Percentiles rank a stretch among this genome's conserved stretches.
phyloP scores from a whole-genome alignment of 2,888 invertebrate species.

The Drosophila affinis region DNA sequence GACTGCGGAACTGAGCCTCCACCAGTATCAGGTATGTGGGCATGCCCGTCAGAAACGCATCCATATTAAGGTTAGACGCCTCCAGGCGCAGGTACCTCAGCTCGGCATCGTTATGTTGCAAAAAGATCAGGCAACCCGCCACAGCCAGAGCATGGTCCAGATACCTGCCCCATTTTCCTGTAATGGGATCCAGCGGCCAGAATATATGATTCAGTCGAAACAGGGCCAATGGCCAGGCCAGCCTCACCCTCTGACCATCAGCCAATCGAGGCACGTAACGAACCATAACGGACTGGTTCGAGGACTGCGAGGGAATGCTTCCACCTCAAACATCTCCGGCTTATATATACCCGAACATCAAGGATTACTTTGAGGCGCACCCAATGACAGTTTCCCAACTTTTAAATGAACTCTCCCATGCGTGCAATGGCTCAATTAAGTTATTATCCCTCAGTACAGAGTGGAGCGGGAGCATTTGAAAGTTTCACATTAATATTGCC shows the following conservation, averaged over 20 bases:
- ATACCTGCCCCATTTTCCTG: slow-evolving; percentile 19
- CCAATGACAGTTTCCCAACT: slow-evolving; percentile 52
- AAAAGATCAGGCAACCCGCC: slow-evolving; percentile 48
- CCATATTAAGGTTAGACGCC: slow-evolving; percentile 58
- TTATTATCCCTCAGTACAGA: slow-evolving; percentile 57
- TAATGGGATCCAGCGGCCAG: slow-evolving; percentile 72
- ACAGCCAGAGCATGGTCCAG: slow-evolving; percentile 50
- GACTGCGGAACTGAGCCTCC: slow-evolving; percentile 67
- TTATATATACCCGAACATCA: slow-evolving; percentile 45
- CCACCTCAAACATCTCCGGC: neutral
- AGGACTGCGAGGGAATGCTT: slow-evolving; percentile 18
- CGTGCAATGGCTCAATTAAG: slow-evolving; percentile 71
- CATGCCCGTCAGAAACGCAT: slow-evolving; percentile 64
- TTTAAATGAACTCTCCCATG: slow-evolving; percentile 66
- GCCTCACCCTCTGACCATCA: slow-evolving; percentile 58
- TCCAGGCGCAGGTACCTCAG: slow-evolving; percentile 59
- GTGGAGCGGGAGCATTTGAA: slow-evolving; percentile 48
- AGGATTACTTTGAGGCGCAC: slow-evolving; percentile 1
- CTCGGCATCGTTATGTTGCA: slow-evolving; percentile 68
- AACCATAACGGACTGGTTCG: slow-evolving; percentile 43
- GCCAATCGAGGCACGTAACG: slow-evolving; percentile 69
- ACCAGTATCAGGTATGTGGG: slow-evolving; percentile 72
- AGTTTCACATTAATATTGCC: slow-evolving; percentile 58
- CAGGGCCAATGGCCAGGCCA: slow-evolving; percentile 64
- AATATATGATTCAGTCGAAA: slow-evolving; percentile 69